Evolutionary conservation across 2,113 vertebrate genomes (phyloP), one percentile per base, ranked within the genome.

Genomic region (Suncus etruscus): DNA sequence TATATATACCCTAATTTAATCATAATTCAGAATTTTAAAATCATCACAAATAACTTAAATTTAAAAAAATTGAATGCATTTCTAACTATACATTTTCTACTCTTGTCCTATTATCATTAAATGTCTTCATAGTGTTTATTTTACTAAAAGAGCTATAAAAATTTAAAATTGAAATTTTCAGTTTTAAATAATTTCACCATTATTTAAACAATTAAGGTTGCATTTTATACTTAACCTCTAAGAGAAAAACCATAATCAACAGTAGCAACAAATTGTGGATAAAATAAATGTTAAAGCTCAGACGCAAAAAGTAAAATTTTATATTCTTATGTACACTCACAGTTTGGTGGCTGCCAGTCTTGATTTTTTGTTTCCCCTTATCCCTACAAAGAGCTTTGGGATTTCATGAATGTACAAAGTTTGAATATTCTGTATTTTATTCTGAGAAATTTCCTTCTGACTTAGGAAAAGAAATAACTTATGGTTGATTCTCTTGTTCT

Each of bases 391-490:
- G 24, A 14, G 10, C 6, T 29, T 54, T 61, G 70, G 6, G 47
- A 79, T 93, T 72, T 77, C 24, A 50, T 27, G 51, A 75, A 47
- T 48, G 27, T 25, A 4, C 14, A 82, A 78, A 91, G 50, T 85
- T 24, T 54, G 11, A 20, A 76, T 24, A 83, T 14, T 39, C 7
- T 82, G 1, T 50, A 79, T 74, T 91, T 84, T 69, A 65, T 65
- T 93, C 48, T 69, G 47, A 29, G 31, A 78, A n/a, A 81, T 8
- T 16, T 27, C 4, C 39, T 73, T 73, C 20, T 86, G 65, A 83
- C 78, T 65, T 84, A 48, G 76, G 86, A 83, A 39, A 88, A 75
- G 63, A 86, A 89, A 68, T 88, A 74, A 78, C 39, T 66, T 69
- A 66, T 11, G 2, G 25, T 27, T 54, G 39, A 83, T 45, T 94